Percentiles rank a stretch among this genome's conserved stretches.
phyloP scores from a whole-genome alignment of 2,797 vertebrate genomes.

The Lagocephalus sceleratus region DNA sequence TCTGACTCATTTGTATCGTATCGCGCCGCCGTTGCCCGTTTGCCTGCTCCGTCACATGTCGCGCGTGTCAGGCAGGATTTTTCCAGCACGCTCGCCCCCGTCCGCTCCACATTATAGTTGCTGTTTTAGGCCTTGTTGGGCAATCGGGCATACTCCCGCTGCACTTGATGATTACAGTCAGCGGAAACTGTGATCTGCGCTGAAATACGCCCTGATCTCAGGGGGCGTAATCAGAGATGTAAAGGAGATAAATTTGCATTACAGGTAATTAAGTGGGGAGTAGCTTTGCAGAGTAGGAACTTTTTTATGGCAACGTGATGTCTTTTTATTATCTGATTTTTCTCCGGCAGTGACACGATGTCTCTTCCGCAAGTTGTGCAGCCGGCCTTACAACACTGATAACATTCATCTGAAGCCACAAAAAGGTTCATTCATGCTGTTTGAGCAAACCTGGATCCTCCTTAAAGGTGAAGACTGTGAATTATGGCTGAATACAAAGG shows the following conservation, averaged over 20 bases:
- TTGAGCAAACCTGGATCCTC: no score
- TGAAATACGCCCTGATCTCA: no score
- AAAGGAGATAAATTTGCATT: background rate
- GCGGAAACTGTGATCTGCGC: background rate
- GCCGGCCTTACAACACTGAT: background rate
- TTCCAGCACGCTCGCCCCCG: conserved; percentile 5
- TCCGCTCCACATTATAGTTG: conserved; percentile 19
- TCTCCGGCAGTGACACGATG: conserved; percentile 1
- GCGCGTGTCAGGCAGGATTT: conserved; percentile 3
- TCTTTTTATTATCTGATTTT: conserved; percentile 4
- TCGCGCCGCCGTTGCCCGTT: conserved; percentile 3
- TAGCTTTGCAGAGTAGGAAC: background rate
- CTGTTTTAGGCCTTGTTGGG: conserved; percentile 6
- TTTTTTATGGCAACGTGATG: background rate
- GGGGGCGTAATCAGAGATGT: conserved; percentile 17
- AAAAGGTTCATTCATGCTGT: no score
- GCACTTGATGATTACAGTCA: conserved; percentile 20
- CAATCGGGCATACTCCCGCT: conserved; percentile 10
- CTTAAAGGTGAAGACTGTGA: no score
- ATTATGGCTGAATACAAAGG: no score
- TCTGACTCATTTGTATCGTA: no score
- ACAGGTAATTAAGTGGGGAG: conserved; percentile 17
- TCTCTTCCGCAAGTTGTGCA: background rate
- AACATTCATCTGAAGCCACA: no score
- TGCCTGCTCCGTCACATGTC: conserved; percentile 14